Conservation (phyloP, 2,113 vertebrate species). For the Argyrosomus japonicus region DNA sequence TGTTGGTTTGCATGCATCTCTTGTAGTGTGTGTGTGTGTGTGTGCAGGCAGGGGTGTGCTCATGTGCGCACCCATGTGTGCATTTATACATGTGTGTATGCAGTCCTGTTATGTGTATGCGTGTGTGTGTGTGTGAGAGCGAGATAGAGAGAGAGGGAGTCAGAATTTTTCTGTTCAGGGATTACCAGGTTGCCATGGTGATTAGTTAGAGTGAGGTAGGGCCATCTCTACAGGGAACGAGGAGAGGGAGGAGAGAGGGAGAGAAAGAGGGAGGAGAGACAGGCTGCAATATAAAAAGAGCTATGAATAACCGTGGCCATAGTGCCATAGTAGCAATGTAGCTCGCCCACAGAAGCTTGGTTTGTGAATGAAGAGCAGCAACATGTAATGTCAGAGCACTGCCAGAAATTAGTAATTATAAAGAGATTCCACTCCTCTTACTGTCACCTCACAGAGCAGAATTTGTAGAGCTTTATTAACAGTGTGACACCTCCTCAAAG, state of each 20-base stretch:
- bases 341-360: slow-evolving; percentile 49
- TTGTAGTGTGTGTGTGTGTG: slow-evolving; percentile 7
- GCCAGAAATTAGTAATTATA: neutral
- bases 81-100: slow-evolving; percentile 16
- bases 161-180: slow-evolving; percentile 78
- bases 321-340: slow-evolving; percentile 55
- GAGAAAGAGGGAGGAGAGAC: slow-evolving; percentile 59
- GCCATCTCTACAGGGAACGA: slow-evolving; percentile 73
- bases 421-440: neutral
- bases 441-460: neutral
- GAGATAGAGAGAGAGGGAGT: slow-evolving; percentile 35
- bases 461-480: neutral
- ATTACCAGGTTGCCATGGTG: slow-evolving; percentile 85
- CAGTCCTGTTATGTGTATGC: neutral
- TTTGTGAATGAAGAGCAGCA: slow-evolving; percentile 66
- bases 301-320: slow-evolving; percentile 70
- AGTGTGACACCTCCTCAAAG: neutral
- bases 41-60: slow-evolving; percentile 20
- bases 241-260: slow-evolving; percentile 46
- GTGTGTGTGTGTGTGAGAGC: neutral
- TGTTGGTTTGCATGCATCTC: slow-evolving; percentile 48
- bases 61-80: slow-evolving; percentile 28
- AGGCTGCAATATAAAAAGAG: slow-evolving; percentile 63
- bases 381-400: slow-evolving; percentile 23
- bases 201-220: slow-evolving; percentile 81